These are phyloP conservation scores for Agapetus fuscipes DNA, from an alignment of 2,888 invertebrate genomes.

Conservation along the genomic window DNA sequence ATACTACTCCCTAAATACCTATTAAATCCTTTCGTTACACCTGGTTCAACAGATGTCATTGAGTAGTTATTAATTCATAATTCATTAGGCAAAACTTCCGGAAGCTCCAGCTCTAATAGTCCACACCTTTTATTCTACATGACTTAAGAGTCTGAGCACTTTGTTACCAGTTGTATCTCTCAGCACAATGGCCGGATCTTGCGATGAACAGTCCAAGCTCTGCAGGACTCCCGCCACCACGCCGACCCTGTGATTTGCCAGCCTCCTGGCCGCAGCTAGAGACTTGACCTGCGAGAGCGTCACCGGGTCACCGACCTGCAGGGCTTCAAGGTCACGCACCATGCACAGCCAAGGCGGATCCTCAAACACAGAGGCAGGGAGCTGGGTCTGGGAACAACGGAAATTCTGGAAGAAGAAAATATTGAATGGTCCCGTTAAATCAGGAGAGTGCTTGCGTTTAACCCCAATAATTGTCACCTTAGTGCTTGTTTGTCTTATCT, in stretches of 20 bases:
- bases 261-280: slow-evolving; percentile 23
- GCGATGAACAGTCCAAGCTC: slow-evolving; percentile 28
- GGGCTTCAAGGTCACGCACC: no score
- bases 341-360: slow-evolving; percentile 19
- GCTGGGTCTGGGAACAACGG: slow-evolving; percentile 13
- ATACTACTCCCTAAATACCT: no score
- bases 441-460: no score
- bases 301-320: no score
- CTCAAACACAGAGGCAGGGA: slow-evolving; percentile 11
- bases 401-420: slow-evolving; percentile 11
- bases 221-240: slow-evolving; percentile 29
- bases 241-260: slow-evolving; percentile 26
- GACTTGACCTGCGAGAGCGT: slow-evolving; percentile 26
- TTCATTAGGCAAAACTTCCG: no score
- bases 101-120: no score
- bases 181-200: slow-evolving; percentile 30
- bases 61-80: no score
- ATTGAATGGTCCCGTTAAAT: no score
- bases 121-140: background rate
- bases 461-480: no score
- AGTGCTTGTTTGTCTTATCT: no score
- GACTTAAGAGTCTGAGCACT: background rate
- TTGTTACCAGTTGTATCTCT: slow-evolving; percentile 26
- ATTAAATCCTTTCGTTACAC: no score
- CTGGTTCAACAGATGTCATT: no score